Evolutionary conservation across 2,113 vertebrate species (phyloP).

Genomic region (Galemys pyrenaicus): DNA sequence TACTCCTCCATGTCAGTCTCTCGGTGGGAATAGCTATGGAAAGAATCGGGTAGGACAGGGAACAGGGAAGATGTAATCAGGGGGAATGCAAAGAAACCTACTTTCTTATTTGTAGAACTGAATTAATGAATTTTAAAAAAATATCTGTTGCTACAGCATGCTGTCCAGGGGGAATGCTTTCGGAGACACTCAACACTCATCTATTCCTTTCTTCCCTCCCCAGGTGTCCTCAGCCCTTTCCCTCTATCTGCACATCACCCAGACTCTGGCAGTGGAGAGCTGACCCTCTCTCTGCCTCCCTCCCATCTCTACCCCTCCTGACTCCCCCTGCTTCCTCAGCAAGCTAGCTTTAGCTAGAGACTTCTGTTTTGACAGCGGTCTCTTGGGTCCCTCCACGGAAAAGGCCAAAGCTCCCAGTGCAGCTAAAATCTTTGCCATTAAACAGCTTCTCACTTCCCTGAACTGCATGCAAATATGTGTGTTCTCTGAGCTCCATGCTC

Average conservation of each 20-base stretch:
- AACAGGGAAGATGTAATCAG: conserved; percentile 43
- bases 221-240: neutral
- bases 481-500: neutral
- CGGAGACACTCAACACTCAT: neutral
- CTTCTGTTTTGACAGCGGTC: conserved; percentile 84
- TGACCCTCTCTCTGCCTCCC: neutral
- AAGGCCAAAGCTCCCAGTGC: conserved; percentile 85
- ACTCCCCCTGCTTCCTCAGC: conserved; percentile 40
- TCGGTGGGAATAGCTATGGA: conserved; percentile 73
- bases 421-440: conserved; percentile 82
- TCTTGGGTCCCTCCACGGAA: conserved; percentile 83
- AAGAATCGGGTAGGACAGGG: conserved; percentile 71
- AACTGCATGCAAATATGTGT: conserved; percentile 82
- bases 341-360: conserved; percentile 77
- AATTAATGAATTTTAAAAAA: conserved; percentile 82
- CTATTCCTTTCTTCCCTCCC: neutral
- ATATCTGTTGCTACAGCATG: conserved; percentile 31
- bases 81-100: conserved; percentile 67
- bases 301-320: neutral
- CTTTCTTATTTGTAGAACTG: conserved; percentile 80
- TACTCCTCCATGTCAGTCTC: conserved; percentile 54
- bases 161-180: conserved; percentile 70
- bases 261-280: conserved; percentile 36
- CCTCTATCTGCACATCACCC: neutral
- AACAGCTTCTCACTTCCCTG: conserved; percentile 72